These are phyloP conservation scores for Pteronura brasiliensis DNA, from an alignment of 2,113 vertebrate species.

Conservation along the genomic window DNA sequence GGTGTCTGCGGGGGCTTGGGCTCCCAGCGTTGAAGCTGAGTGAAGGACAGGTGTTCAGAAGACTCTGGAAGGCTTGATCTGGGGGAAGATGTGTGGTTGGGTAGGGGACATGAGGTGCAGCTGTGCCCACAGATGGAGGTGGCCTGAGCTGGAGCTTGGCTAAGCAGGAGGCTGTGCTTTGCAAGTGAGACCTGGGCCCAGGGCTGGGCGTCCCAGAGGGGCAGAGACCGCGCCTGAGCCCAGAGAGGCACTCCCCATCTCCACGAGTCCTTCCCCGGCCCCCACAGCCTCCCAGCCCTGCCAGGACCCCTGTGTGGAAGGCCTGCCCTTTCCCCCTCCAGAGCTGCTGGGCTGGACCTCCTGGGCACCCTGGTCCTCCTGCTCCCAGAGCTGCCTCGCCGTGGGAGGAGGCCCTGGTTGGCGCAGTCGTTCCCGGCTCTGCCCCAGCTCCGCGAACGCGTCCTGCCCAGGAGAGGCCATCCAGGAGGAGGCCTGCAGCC, in stretches of 20 bases:
- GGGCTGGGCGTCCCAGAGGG: background rate
- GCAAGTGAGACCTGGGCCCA: background rate
- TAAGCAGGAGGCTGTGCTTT: background rate
- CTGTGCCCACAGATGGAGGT: background rate
- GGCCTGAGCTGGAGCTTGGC: background rate
- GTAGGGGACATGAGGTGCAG: background rate
- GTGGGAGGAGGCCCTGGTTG: constrained; percentile 83
- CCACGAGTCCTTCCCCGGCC: background rate
- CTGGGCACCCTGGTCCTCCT: constrained; percentile 90
- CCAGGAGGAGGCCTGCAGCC: constrained; percentile 88
- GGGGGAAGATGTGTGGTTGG: background rate
- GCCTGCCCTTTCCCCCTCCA: background rate
- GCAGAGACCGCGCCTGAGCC: background rate
- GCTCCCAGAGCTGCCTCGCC: constrained; percentile 90
- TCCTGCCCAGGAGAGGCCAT: constrained; percentile 81
- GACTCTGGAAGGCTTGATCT: background rate
- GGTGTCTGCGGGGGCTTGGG: too few relatives aligned
- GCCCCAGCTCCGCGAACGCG: constrained; percentile 22
- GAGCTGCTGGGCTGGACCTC: constrained; percentile 77
- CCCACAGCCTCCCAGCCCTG: background rate
- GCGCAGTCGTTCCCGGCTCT: constrained; percentile 84
- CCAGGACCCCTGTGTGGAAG: background rate
- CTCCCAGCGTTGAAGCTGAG: background rate
- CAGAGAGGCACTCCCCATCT: fast-evolving
- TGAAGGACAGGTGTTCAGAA: background rate